phyloP scores from a whole-genome alignment of 2,888 invertebrate species.

The Phoronis australis region DNA sequence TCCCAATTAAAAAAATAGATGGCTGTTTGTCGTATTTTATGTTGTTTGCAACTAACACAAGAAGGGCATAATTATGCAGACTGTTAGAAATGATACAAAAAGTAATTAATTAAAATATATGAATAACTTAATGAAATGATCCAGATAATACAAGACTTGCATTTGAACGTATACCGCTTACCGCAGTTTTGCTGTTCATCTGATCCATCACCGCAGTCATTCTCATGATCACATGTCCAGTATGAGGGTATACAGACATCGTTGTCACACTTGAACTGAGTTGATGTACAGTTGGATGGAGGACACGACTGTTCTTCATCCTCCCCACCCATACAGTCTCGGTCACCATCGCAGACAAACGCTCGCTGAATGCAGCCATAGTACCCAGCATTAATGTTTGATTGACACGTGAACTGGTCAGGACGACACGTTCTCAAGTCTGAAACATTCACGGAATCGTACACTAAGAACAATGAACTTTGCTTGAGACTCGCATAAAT shows the following conservation, averaged over 20 bases:
- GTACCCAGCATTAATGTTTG: conserved; percentile 42
- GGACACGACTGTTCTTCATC: conserved; percentile 42
- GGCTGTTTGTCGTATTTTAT: too few species aligned
- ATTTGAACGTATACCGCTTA: conserved; percentile 18
- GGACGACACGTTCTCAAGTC: conserved; percentile 81
- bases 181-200: conserved; percentile 58
- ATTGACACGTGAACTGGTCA: conserved; percentile 52
- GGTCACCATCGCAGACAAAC: conserved; percentile 63
- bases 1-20: too few species aligned
- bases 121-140: too few species aligned
- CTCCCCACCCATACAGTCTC: conserved; percentile 57
- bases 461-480: too few species aligned
- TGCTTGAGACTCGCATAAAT: too few species aligned
- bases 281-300: conserved; percentile 76
- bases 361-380: conserved; percentile 41
- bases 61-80: too few species aligned
- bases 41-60: too few species aligned
- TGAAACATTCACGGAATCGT: too few species aligned
- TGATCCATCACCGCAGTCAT: conserved; percentile 90
- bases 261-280: conserved; percentile 90
- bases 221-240: conserved; percentile 81
- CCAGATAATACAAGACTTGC: too few species aligned
- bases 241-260: conserved; percentile 60
- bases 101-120: too few species aligned
- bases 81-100: too few species aligned